Percentiles rank a stretch among this genome's conserved stretches.
Evolutionary conservation across 2,888 invertebrate genomes (phyloP).

Genomic region (Leptura quadrifasciata): DNA sequence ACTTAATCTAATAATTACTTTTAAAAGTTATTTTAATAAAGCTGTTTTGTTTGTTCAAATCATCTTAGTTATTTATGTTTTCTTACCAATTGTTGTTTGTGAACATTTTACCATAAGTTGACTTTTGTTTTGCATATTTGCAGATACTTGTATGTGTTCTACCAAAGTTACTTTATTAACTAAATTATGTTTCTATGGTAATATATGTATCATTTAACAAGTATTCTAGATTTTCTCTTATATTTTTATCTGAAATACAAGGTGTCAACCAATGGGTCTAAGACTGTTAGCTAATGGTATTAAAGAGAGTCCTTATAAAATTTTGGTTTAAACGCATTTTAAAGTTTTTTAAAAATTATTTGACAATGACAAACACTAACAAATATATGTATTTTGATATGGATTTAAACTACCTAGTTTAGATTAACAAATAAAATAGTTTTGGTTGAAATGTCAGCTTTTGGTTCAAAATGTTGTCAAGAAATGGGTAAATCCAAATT

Average conservation of each 20-base stretch:
- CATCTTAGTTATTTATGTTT: slow-evolving; percentile 26
- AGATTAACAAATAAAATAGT: slow-evolving; percentile 25
- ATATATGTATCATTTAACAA: no score
- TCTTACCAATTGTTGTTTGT: slow-evolving; percentile 28
- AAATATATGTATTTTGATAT: slow-evolving; percentile 13
- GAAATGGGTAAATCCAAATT: no score
- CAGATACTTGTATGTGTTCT: slow-evolving; percentile 3
- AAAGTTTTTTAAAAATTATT: slow-evolving; percentile 29
- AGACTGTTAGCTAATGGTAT: slow-evolving; percentile 23
- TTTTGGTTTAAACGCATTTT: slow-evolving; percentile 21
- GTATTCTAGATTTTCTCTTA: slow-evolving; percentile 14
- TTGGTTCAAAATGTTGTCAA: slow-evolving; percentile 29
- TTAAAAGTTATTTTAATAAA: slow-evolving; percentile 32
- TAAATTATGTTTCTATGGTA: slow-evolving; percentile 18
- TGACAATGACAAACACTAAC: slow-evolving; percentile 20
- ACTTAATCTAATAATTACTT: no score
- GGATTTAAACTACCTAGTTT: slow-evolving; percentile 16
- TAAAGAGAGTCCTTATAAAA: slow-evolving; percentile 28
- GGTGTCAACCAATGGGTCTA: background rate
- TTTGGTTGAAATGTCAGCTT: slow-evolving; percentile 23
- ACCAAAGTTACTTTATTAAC: slow-evolving; percentile 23
- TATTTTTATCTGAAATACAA: slow-evolving; percentile 23
- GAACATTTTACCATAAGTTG: slow-evolving; percentile 25
- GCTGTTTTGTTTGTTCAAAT: slow-evolving; percentile 27
- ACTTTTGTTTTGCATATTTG: slow-evolving; percentile 22